A percentile compares a stretch with the other conserved stretches of the same genome.
Conservation (phyloP, 2,113 vertebrate species). For the Circaetus cinerascens region DNA sequence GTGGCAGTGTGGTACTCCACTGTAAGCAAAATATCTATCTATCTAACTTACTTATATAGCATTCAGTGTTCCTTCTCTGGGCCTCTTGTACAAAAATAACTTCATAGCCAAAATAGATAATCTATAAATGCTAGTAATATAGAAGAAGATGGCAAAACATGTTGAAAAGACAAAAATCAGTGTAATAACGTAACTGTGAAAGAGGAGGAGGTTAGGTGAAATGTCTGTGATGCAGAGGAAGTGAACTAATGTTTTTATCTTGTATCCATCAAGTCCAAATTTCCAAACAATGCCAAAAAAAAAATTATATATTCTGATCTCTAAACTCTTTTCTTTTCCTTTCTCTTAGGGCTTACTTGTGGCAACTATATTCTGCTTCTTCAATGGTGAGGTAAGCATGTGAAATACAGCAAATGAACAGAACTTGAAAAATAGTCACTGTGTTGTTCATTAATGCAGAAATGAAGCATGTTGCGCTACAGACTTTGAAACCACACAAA, state of each 20-base stretch:
- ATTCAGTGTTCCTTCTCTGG: not conserved
- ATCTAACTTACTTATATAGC: not conserved
- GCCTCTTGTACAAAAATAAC: not conserved
- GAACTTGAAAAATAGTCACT: not conserved
- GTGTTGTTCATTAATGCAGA: not conserved
- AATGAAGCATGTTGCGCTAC: fast-evolving
- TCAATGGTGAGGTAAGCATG: conserved; percentile 90
- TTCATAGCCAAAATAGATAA: not conserved
- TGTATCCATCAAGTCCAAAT: not conserved
- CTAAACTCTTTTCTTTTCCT: not conserved
- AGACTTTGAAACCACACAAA: not conserved
- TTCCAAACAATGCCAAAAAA: not conserved
- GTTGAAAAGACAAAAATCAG: not conserved
- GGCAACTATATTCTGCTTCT: conserved; percentile 97
- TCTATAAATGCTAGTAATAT: not conserved
- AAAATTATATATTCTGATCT: not conserved
- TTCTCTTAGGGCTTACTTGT: conserved; percentile 90
- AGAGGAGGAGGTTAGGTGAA: not conserved
- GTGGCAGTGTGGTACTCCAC: not conserved
- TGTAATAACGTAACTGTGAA: not conserved
- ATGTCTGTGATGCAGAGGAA: not conserved
- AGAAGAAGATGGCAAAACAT: not conserved
- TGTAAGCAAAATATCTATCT: not conserved
- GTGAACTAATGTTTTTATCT: not conserved
- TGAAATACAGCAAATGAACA: not conserved